phyloP scores from a whole-genome alignment of 2,797 vertebrate genomes.

The Avahi laniger region DNA sequence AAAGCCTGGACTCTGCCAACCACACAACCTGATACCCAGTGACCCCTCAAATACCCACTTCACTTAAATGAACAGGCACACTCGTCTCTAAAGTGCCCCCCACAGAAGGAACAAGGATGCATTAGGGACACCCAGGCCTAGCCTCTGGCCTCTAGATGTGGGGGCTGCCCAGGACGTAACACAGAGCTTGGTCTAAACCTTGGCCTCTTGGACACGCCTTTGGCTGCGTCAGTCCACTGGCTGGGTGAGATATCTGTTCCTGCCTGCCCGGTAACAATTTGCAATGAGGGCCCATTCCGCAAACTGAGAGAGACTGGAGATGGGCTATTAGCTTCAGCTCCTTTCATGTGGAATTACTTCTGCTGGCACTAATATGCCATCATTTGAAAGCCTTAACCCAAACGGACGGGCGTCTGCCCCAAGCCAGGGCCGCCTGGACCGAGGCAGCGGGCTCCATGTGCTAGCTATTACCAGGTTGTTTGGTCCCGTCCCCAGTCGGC shows the following conservation, averaged over 20 bases:
- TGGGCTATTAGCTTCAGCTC: conserved; percentile 65
- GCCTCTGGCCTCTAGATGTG: neutral
- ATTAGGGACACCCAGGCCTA: neutral
- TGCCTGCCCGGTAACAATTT: conserved; percentile 24
- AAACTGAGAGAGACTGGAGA: conserved; percentile 63
- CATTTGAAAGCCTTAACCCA: conserved; percentile 78
- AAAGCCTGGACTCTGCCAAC: neutral
- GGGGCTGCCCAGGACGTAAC: neutral
- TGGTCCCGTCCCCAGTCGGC: conserved; percentile 75
- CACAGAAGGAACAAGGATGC: neutral
- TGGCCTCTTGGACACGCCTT: conserved; percentile 64
- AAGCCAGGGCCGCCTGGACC: conserved; percentile 61
- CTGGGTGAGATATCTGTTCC: conserved; percentile 33
- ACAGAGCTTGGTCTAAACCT: conserved; percentile 42
- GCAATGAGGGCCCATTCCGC: conserved; percentile 65
- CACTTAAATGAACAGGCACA: neutral
- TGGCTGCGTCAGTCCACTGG: conserved; percentile 25
- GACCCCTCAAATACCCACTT: neutral
- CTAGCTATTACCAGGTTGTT: conserved; percentile 85
- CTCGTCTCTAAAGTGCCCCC: neutral
- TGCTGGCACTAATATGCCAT: conserved; percentile 74
- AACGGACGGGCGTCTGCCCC: conserved; percentile 71
- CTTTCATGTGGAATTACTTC: conserved; percentile 68
- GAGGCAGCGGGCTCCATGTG: conserved; percentile 82
- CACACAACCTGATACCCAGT: neutral